Evolutionary conservation across 2,113 vertebrate species (phyloP).

Genomic region (Lagopus muta): DNA sequence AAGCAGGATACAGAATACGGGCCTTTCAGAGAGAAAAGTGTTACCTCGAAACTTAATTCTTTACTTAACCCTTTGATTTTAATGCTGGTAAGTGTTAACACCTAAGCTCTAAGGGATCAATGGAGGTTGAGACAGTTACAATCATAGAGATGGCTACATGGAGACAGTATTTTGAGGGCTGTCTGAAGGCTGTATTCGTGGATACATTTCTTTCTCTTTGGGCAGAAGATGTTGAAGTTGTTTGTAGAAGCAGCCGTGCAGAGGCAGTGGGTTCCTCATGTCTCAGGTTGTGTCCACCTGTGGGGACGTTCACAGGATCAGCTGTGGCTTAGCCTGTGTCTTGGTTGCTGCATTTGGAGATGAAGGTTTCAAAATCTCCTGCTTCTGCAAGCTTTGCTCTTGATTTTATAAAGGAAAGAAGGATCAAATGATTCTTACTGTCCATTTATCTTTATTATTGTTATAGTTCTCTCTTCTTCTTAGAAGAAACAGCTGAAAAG

Average conservation of each 20-base stretch:
- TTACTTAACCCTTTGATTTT: not conserved
- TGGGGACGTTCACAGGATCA: not conserved
- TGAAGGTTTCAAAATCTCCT: not conserved
- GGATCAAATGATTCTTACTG: not conserved
- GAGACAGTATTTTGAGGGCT: not conserved
- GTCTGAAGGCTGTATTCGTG: not conserved
- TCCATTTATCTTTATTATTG: not conserved
- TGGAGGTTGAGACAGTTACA: not conserved
- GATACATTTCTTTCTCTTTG: not conserved
- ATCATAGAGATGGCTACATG: not conserved
- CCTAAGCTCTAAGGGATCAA: not conserved
- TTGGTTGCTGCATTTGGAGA: fast-evolving
- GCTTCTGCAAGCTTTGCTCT: not conserved
- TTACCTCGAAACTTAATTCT: not conserved
- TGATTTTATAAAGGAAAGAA: not conserved
- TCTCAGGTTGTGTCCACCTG: not conserved
- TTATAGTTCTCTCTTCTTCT: not conserved
- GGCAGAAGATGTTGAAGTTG: not conserved
- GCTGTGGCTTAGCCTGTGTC: not conserved
- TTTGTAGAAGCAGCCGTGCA: not conserved
- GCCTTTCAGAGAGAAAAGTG: not conserved
- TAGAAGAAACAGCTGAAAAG: not conserved
- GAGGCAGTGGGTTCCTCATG: not conserved
- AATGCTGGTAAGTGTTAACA: not conserved
- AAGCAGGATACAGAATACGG: not conserved